A percentile compares a stretch with the other conserved stretches of the same genome.
phyloP scores from a whole-genome alignment of 2,113 vertebrate species.

The Bubo blakistoni region DNA sequence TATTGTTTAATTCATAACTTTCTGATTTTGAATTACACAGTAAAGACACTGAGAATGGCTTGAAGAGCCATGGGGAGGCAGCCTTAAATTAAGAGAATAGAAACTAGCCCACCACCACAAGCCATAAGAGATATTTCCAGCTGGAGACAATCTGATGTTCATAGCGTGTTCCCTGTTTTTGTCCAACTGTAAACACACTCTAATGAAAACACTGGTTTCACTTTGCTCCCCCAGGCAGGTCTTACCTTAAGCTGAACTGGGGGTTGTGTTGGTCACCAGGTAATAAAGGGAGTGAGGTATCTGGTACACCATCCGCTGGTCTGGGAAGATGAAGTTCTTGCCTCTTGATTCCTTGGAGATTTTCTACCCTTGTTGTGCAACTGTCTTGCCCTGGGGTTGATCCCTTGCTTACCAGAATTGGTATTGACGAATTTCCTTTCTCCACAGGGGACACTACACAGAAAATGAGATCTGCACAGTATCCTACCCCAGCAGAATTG shows the following conservation, averaged over 20 bases:
- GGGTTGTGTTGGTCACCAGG: neutral
- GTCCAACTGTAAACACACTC: neutral
- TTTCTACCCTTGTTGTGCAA: neutral
- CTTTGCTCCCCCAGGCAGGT: neutral
- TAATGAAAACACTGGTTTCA: neutral
- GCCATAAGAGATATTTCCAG: neutral
- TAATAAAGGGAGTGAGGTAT: conserved; percentile 1
- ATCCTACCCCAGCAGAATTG: conserved; percentile 99
- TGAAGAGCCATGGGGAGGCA: neutral
- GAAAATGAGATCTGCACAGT: conserved; percentile 99
- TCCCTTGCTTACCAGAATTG: neutral
- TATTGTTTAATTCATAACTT: conserved; percentile 14
- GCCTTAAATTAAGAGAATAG: neutral
- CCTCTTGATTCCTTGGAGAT: conserved; percentile 1
- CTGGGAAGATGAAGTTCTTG: conserved; percentile 22
- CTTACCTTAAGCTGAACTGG: neutral
- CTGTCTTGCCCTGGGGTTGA: conserved; percentile 30
- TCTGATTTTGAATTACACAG: neutral
- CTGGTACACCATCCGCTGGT: neutral
- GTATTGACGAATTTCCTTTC: conserved; percentile 34
- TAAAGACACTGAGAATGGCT: neutral
- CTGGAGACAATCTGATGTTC: neutral
- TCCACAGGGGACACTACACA: conserved; percentile 98
- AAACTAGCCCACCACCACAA: neutral
- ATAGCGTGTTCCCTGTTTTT: neutral